Base-by-base conservation (phyloP, 2,113 vertebrate genomes). In the Sorex araneus region DNA sequence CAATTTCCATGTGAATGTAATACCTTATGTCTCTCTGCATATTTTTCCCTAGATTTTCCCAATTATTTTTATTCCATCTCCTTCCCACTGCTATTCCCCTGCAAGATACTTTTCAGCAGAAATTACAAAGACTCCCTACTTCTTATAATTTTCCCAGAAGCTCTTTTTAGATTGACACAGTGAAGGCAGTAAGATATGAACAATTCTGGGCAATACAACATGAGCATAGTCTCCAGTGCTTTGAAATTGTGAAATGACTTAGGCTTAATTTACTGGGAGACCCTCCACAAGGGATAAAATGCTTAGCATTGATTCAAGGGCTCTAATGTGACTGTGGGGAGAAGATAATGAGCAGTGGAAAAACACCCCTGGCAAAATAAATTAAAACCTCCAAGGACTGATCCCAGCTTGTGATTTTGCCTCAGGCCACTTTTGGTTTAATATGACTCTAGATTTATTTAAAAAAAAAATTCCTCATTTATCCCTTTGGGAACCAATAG, bases 291-390 rank as follows among this genome's bases (percentile, higher is more conserved):
- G 10, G 36, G 45, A 11, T 47, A 87, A 77, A 87, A 66, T 6
- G 4, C 45, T 83, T 89, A 74, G 66, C 40, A 92, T 34, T 13
- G 60, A 50, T 92, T 90, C 50, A 50, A 47, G 15, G 8, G 15
- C 8, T 90, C 27, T 80, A 84, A 77, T 30, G 2, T 43, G 23
- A 43, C 76, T 78, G 28, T 90, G 86, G n/a, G 27, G 50, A 83
- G 28, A 77, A 76, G 79, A 77, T 85, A 96, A 85, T 77, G 70
- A 95, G 36, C 21, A 84, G 21, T 84, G 63, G 23, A 66, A 73
- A 95, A 87, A 50, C 11, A 92, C 36, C 34, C 3, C 15, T 23
- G 69, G 27, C 74, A 92, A 95, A 85, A 74, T 89, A 91, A 87
- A 90, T 84, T 77, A 79, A 89, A 86, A 6, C 45, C 50, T 95